Conservation (phyloP, 2,888 invertebrate species). For the Seira ritae region DNA sequence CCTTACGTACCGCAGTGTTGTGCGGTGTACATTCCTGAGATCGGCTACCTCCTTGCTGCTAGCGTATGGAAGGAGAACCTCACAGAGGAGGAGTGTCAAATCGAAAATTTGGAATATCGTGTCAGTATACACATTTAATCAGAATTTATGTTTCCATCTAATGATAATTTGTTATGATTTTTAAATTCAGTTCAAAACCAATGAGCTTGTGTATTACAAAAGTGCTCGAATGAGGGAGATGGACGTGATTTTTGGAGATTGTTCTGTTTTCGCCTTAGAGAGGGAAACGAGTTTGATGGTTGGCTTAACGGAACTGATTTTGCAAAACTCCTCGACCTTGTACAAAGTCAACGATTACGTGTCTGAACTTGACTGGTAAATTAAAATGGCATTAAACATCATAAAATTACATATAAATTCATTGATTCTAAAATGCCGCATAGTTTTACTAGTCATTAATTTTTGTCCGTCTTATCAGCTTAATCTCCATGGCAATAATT, state of each 20-base stretch:
- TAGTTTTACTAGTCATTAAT: background rate
- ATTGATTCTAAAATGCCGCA: background rate
- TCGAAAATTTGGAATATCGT: conserved; percentile 85
- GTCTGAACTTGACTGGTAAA: background rate
- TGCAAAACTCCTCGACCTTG: conserved; percentile 80
- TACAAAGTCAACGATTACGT: background rate
- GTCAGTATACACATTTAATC: conserved; percentile 76
- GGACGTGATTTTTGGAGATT: conserved; percentile 86
- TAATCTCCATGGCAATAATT: conserved; percentile 82
- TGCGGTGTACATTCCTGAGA: conserved; percentile 84
- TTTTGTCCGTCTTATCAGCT: conserved; percentile 76
- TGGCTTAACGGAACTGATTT: conserved; percentile 81
- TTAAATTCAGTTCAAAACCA: conserved; percentile 81
- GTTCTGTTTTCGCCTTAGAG: conserved; percentile 86
- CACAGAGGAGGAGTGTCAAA: conserved; percentile 79
- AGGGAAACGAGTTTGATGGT: conserved; percentile 88
- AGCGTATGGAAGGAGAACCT: conserved; percentile 81
- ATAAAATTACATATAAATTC: background rate
- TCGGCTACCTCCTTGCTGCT: conserved; percentile 88
- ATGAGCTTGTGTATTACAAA: conserved; percentile 84
- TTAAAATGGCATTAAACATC: no score
- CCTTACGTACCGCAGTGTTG: conserved; percentile 78
- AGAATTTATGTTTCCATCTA: no score
- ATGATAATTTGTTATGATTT: background rate
- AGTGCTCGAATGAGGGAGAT: conserved; percentile 83